Evolutionary conservation across 2,113 vertebrate genomes (phyloP).

Genomic region (Hypocryptadius cinnamomeus): DNA sequence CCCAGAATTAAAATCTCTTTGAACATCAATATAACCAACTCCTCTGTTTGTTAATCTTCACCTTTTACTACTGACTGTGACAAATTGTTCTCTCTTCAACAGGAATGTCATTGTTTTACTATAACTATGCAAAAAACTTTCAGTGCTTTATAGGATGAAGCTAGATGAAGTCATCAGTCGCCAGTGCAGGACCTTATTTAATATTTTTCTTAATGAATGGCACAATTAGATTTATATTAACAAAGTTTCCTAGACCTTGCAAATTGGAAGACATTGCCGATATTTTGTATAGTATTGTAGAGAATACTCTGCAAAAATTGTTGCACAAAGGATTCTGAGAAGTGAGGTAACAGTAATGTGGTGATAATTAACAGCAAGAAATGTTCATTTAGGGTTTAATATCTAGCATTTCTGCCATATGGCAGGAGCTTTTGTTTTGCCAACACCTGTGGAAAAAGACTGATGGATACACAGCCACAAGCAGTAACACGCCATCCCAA

Average conservation of each 20-base stretch:
- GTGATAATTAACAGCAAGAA: neutral
- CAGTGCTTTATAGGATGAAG: neutral
- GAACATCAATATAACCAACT: neutral
- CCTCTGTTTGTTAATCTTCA: neutral
- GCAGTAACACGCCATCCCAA: neutral
- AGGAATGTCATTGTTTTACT: neutral
- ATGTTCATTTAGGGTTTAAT: neutral
- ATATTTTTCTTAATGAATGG: neutral
- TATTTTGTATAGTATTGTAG: neutral
- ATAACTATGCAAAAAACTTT: neutral
- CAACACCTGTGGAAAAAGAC: neutral
- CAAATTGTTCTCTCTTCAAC: neutral
- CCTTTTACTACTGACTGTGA: neutral
- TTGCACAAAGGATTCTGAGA: neutral
- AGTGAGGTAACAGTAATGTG: neutral
- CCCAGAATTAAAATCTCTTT: neutral
- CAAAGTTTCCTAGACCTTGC: neutral
- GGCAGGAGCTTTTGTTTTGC: neutral
- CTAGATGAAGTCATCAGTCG: neutral
- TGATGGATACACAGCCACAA: neutral
- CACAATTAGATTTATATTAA: neutral
- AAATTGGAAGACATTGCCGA: neutral
- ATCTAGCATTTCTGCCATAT: neutral
- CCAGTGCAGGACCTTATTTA: neutral
- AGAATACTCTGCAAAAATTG: neutral